These are phyloP conservation scores for Tinea semifulvella DNA, from an alignment of 2,888 invertebrate species.

Conservation along the genomic window DNA sequence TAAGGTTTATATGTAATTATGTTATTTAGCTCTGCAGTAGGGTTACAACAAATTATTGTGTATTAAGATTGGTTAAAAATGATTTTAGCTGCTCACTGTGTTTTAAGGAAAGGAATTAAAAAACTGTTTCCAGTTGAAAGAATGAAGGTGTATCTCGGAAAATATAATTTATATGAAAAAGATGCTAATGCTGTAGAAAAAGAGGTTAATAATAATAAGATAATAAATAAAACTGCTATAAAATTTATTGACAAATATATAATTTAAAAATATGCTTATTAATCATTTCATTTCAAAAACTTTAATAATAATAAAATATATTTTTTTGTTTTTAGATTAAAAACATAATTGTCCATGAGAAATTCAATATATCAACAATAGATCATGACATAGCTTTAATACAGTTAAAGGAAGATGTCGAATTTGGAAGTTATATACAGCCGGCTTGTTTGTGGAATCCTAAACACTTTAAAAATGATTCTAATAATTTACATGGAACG, in stretches of 20 bases:
- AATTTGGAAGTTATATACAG: slow-evolving; percentile 35
- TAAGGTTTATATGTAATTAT: no score
- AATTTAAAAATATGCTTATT: no score
- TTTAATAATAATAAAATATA: no score
- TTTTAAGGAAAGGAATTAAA: slow-evolving; percentile 26
- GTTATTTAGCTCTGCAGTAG: no score
- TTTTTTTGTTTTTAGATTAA: slow-evolving; percentile 34
- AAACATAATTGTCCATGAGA: slow-evolving; percentile 30
- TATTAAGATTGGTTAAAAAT: no score
- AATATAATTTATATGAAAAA: slow-evolving; percentile 35
- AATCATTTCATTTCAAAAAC: no score
- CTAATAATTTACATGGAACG: slow-evolving; percentile 28
- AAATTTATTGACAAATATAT: no score
- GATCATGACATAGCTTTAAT: slow-evolving; percentile 38
- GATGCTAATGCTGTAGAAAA: slow-evolving; percentile 32
- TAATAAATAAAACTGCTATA: no score
- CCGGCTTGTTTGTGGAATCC: slow-evolving; percentile 39
- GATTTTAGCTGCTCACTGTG: slow-evolving; percentile 38
- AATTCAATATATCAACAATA: slow-evolving; percentile 22
- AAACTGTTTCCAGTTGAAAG: slow-evolving; percentile 27
- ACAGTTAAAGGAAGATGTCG: slow-evolving; percentile 31
- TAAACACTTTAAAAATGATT: slow-evolving; percentile 25
- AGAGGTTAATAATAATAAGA: no score
- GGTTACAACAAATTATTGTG: no score
- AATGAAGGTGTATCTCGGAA: slow-evolving; percentile 34